Conservation (phyloP, 2,888 invertebrate genomes). For the Chymomyza caudatula region DNA sequence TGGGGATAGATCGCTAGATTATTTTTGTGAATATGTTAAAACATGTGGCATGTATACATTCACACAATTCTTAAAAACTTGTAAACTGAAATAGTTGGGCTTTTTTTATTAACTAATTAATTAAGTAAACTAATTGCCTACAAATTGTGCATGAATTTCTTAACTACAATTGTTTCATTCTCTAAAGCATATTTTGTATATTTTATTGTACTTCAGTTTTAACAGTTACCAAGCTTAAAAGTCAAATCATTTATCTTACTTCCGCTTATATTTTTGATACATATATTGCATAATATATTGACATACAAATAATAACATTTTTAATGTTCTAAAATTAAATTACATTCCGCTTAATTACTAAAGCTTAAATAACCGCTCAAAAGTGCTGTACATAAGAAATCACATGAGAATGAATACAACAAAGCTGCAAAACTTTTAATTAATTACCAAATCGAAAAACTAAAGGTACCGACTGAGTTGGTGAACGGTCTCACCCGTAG, state of each 20-base stretch:
- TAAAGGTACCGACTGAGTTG: neutral
- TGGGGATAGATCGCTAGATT: no score
- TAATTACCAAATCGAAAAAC: conserved; percentile 50
- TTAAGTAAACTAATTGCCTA: no score
- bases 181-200: neutral
- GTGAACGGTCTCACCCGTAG: conserved; percentile 43
- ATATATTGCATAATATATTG: neutral
- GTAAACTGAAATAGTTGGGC: no score
- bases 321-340: neutral
- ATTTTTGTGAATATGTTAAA: no score
- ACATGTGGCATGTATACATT: no score
- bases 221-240: neutral
- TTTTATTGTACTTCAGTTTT: neutral
- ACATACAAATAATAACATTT: neutral
- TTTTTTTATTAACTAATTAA: neutral
- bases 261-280: neutral
- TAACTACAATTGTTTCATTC: no score
- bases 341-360: neutral
- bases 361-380: neutral
- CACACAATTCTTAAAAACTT: no score
- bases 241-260: neutral
- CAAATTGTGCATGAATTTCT: neutral
- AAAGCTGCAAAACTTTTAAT: conserved; percentile 6
- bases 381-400: neutral
- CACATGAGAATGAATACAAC: neutral